Evolutionary conservation across 2,797 vertebrate genomes (phyloP), one percentile per base, ranked within the genome.

Genomic region (Falco novaeseelandiae): DNA sequence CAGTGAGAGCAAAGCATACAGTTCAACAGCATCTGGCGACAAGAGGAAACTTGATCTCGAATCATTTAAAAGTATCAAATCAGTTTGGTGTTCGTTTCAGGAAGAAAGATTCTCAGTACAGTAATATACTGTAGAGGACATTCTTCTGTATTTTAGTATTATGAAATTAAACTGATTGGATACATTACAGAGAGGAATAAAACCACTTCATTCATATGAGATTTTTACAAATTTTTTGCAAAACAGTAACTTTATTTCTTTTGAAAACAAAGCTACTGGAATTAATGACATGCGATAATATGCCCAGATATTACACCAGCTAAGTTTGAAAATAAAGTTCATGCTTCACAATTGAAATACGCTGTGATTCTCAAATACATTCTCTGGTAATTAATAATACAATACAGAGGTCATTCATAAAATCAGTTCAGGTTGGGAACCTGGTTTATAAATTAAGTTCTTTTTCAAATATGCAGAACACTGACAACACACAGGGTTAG

Each of bases 391-490:
- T 92, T 90, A 94, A 84, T 74, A 96, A 87, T 93, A 96, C 95
- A 95, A 96, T 96, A 96, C 94, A 96, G 96, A 98, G 96, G 96
- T 94, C 96, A 95, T 85, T 97, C 95, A 90, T 89, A 96, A 94
- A 91, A 92, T 93, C 82, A 97, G 94, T 87, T 96, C 95, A 95
- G 86, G 90, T n/a, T 90, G 84, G 87, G 87, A 96, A 97, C 86
- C 94, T 89, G 87, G 87, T 96, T 96, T 96, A 94, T 89, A 97
- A 96, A 89, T 59, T 90, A 96, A 97, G 91, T 72, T 93, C 80
- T 86, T 96, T 94, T 96, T 97, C 96, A 97, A 97, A 96, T 97
- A 97, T 22, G 87, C 66, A 69, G 85, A 93, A 95, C 73, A 91
- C 91, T 79, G 91, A 97, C 80, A 96, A 87, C 79, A 83, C 80